Evolutionary conservation across 2,113 vertebrate species (phyloP).

Genomic region (Otis tarda): DNA sequence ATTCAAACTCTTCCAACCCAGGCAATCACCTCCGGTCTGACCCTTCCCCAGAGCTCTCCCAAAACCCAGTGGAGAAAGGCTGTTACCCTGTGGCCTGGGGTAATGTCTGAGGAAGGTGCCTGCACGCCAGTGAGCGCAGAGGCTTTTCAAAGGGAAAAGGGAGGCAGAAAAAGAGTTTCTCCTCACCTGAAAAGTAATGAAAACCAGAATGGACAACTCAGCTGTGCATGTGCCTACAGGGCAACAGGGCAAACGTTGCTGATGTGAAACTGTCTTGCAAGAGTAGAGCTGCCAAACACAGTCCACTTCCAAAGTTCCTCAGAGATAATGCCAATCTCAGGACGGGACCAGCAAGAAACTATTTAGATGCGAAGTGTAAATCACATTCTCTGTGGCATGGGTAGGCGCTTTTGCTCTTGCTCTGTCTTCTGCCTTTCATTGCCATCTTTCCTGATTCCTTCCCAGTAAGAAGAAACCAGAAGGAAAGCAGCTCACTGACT

Average conservation of each 20-base stretch:
- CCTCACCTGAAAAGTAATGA: neutral
- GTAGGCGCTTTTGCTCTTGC: neutral
- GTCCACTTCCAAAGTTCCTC: neutral
- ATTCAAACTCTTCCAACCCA: neutral
- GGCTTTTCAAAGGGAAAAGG: neutral
- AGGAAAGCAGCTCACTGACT: neutral
- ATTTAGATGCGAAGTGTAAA: neutral
- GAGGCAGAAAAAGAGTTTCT: neutral
- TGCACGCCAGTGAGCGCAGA: neutral
- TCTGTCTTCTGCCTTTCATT: neutral
- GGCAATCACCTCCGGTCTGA: neutral
- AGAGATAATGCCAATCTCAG: neutral
- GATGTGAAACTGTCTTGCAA: neutral
- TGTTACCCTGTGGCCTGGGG: neutral
- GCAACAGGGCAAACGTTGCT: neutral
- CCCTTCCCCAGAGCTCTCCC: neutral
- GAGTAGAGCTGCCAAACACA: neutral
- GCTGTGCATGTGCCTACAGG: neutral
- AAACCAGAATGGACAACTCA: neutral
- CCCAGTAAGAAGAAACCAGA: neutral
- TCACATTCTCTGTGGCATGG: neutral
- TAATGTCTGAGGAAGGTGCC: neutral
- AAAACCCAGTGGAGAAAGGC: neutral
- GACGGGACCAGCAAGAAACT: neutral
- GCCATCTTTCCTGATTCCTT: neutral